Evolutionary conservation across 2,797 vertebrate genomes (phyloP).

Genomic region (Sebastes kiyomatsui): DNA sequence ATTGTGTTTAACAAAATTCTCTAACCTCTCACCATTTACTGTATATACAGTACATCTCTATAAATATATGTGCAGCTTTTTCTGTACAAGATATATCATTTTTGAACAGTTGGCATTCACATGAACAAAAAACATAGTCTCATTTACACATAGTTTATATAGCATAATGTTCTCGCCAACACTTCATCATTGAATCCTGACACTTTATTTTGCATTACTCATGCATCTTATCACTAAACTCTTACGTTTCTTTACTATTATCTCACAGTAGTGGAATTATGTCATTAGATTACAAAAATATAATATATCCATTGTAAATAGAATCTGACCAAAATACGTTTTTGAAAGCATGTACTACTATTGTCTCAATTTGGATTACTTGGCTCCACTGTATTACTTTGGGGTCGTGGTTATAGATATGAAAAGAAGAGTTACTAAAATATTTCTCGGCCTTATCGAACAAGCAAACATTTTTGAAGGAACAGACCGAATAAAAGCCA

Average conservation of each 20-base stretch:
- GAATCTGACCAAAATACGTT: constrained; percentile 14
- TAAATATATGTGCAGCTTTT: constrained; percentile 36
- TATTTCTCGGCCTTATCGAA: not conserved
- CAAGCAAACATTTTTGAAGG: not conserved
- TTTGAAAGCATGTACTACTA: not conserved
- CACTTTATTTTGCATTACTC: not conserved
- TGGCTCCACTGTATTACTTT: not conserved
- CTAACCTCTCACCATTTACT: constrained; percentile 23
- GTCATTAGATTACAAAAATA: constrained; percentile 43
- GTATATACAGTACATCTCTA: constrained; percentile 28
- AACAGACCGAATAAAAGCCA: not conserved
- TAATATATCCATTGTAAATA: constrained; percentile 12
- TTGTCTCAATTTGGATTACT: not conserved
- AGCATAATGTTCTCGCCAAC: not conserved
- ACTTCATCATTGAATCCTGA: not conserved
- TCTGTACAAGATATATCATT: constrained; percentile 29
- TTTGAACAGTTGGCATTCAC: constrained; percentile 35
- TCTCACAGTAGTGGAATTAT: constrained; percentile 4
- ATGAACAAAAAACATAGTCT: not conserved
- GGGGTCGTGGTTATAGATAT: not conserved
- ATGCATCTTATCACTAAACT: not conserved
- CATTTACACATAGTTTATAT: constrained; percentile 23
- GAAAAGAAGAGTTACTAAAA: not conserved
- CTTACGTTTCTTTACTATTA: not conserved
- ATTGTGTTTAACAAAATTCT: constrained; percentile 25